Conservation (phyloP, 2,888 invertebrate genomes). For the Dicyrtomina minuta region DNA sequence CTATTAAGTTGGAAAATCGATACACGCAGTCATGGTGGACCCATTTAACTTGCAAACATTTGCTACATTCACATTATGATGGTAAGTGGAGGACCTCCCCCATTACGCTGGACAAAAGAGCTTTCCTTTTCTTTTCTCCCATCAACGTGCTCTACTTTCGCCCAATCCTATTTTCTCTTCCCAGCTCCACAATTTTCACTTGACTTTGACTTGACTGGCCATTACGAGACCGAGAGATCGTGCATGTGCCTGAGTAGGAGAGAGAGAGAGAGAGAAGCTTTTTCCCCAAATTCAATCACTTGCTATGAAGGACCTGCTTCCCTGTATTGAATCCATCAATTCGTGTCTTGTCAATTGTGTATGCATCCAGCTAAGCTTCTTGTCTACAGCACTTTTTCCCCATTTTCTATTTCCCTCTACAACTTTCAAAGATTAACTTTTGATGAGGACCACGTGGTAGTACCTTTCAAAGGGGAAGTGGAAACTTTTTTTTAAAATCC, state of each 20-base stretch:
- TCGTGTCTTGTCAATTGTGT: too few relatives aligned
- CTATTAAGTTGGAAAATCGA: slow-evolving; percentile 27
- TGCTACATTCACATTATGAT: slow-evolving; percentile 1
- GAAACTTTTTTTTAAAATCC: too few relatives aligned
- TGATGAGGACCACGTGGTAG: too few relatives aligned
- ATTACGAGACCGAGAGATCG: too few relatives aligned
- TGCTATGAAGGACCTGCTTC: too few relatives aligned
- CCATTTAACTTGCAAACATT: slow-evolving; percentile 18
- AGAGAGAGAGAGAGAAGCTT: not conserved
- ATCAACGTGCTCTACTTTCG: slow-evolving; percentile 8
- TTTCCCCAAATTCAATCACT: not conserved
- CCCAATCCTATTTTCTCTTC: slow-evolving; percentile 5
- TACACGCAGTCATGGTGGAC: slow-evolving; percentile 10
- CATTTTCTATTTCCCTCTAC: too few relatives aligned
- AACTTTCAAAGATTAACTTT: too few relatives aligned
- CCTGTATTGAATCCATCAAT: too few relatives aligned
- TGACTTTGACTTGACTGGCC: not conserved
- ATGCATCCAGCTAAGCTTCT: too few relatives aligned
- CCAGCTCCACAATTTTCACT: slow-evolving; percentile 23
- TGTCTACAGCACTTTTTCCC: too few relatives aligned
- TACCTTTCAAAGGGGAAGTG: too few relatives aligned
- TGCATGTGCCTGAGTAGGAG: not conserved
- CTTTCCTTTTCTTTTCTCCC: slow-evolving; percentile 18
- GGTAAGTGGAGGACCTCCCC: slow-evolving; percentile 5
- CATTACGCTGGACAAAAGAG: slow-evolving; percentile 29